phyloP scores from a whole-genome alignment of 53 echinoderm and acorn worm species.

The Temnopleurus reevesii region DNA sequence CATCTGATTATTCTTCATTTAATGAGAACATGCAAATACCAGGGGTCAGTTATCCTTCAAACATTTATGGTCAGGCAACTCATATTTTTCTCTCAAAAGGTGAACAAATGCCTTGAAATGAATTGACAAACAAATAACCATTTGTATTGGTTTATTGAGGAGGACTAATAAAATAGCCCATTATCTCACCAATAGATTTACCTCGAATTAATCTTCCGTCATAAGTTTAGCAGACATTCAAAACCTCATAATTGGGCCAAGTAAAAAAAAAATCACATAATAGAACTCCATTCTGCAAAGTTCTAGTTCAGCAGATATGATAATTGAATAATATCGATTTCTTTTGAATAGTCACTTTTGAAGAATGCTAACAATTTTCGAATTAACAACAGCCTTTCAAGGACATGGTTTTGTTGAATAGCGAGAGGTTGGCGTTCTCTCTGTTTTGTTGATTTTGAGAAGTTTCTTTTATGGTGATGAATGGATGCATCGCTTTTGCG shows the following conservation, averaged over 20 bases:
- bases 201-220: no score
- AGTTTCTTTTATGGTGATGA: background rate
- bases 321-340: slow-evolving; percentile 28
- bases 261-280: background rate
- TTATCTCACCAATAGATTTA: no score
- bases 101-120: no score
- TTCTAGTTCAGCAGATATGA: slow-evolving; percentile 31
- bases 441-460: slow-evolving; percentile 1
- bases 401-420: background rate
- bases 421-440: slow-evolving; percentile 14
- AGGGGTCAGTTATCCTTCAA: no score
- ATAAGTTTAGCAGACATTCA: background rate
- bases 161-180: no score
- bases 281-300: background rate
- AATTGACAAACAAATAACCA: no score
- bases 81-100: no score
- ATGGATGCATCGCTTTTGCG: background rate
- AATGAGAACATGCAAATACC: no score
- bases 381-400: background rate
- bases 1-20: no score
- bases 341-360: slow-evolving; percentile 28
- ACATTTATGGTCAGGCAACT: no score
- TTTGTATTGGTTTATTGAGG: no score
- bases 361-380: slow-evolving; percentile 42
- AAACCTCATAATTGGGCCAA: background rate